These are phyloP conservation scores for Nasalis larvatus DNA, from an alignment of 2,113 vertebrate genomes.

Conservation along the genomic window DNA sequence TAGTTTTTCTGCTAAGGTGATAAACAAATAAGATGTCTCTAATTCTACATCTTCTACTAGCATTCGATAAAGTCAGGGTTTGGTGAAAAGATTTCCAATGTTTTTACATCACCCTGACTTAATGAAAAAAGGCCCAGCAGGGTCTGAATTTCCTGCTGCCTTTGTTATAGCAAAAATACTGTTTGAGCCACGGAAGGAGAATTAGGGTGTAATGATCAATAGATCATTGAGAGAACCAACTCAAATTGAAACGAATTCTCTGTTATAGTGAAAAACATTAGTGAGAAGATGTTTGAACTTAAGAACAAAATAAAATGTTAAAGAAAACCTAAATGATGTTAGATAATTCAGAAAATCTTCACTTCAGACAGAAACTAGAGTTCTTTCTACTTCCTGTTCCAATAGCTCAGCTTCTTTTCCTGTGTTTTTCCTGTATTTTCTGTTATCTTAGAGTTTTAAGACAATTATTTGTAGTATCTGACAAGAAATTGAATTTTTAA, in stretches of 20 bases:
- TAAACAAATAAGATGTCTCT: neutral
- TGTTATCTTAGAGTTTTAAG: neutral
- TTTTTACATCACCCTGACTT: neutral
- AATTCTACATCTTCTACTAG: neutral
- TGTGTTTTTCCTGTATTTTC: neutral
- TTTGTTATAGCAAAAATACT: neutral
- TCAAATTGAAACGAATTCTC: conserved; percentile 6
- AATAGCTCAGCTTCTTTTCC: neutral
- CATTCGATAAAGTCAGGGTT: neutral
- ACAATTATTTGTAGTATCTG: neutral
- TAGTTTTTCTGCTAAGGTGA: neutral
- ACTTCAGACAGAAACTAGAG: neutral
- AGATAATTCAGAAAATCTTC: conserved; percentile 17
- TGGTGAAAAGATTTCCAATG: neutral
- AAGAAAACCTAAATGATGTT: conserved; percentile 25
- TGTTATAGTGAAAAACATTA: neutral
- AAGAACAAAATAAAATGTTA: conserved; percentile 4
- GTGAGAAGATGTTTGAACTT: neutral
- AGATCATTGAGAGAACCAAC: neutral
- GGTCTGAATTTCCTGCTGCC: neutral
- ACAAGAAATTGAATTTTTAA: conserved; percentile 33
- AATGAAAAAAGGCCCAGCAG: neutral
- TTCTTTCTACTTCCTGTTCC: neutral
- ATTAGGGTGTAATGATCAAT: neutral
- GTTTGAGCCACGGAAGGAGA: neutral